A percentile compares a stretch with the other conserved stretches of the same genome.
Evolutionary conservation across 2,113 vertebrate genomes (phyloP).

Genomic region (Nipponia nippon): DNA sequence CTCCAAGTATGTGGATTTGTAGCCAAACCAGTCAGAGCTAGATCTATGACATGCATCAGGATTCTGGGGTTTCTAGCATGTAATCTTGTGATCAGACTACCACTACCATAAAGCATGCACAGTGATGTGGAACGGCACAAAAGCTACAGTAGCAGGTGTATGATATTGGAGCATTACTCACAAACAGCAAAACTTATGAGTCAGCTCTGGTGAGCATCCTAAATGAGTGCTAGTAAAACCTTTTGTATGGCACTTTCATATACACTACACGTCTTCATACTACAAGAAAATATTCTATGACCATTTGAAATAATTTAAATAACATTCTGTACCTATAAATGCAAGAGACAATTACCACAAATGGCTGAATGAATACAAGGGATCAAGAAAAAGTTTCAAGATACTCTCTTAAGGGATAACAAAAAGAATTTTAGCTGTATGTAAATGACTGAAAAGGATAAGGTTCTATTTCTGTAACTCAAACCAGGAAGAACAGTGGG

Average conservation of each 20-base stretch:
- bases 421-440: background rate
- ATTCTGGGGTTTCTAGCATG: background rate
- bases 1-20: background rate
- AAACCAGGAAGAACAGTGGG: background rate
- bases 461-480: background rate
- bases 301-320: background rate
- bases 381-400: background rate
- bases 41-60: background rate
- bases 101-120: background rate
- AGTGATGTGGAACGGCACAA: background rate
- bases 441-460: background rate
- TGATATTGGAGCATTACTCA: background rate
- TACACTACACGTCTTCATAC: background rate
- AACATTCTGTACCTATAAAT: background rate
- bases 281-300: background rate
- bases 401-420: background rate
- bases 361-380: background rate
- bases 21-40: background rate
- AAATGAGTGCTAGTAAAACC: background rate
- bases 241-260: background rate
- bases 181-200: background rate
- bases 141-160: background rate
- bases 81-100: background rate
- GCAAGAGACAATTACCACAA: background rate
- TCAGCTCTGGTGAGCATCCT: background rate